Conservation (phyloP, 64 coral and sea anemone species). For the Cladopsammia gracilis region DNA sequence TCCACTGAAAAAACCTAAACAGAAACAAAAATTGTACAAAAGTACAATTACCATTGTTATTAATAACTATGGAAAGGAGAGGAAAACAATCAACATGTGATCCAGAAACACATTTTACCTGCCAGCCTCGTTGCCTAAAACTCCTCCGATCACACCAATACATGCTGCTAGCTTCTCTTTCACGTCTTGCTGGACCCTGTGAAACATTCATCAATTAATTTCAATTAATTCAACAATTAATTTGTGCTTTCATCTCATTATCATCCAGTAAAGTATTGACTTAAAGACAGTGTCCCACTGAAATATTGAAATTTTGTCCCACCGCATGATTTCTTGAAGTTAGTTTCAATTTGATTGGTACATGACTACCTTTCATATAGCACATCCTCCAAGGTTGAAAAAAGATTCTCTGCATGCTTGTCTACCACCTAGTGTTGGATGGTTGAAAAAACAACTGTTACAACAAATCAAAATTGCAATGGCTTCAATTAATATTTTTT, state of each 20-base stretch:
- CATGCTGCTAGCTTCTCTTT: constrained; percentile 94
- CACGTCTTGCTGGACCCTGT: constrained; percentile 77
- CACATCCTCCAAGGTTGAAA: constrained; percentile 76
- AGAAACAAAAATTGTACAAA: neutral
- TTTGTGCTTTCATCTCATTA: neutral
- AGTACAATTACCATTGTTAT: too few species aligned
- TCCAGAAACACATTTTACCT: constrained; percentile 54
- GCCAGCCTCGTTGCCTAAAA: constrained; percentile 90
- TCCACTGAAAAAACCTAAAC: constrained; percentile 75
- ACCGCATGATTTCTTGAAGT: too few species aligned
- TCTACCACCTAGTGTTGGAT: constrained; percentile 59
- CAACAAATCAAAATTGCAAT: too few species aligned
- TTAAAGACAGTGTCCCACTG: too few species aligned
- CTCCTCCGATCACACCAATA: constrained; percentile 79
- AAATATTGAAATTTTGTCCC: too few species aligned
- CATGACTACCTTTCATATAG: constrained; percentile 86
- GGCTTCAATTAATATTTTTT: too few species aligned
- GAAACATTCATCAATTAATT: neutral
- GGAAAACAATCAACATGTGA: too few species aligned
- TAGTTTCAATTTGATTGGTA: too few species aligned
- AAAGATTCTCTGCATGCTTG: constrained; percentile 88
- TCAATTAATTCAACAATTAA: neutral
- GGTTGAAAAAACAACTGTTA: too few species aligned
- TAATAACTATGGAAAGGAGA: too few species aligned
- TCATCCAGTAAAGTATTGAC: too few species aligned